Percentiles rank a stretch among this genome's conserved stretches.
These are phyloP conservation scores for Pseudomugil gertrudae DNA, from an alignment of 2,797 vertebrate genomes.

Conservation along the genomic window DNA sequence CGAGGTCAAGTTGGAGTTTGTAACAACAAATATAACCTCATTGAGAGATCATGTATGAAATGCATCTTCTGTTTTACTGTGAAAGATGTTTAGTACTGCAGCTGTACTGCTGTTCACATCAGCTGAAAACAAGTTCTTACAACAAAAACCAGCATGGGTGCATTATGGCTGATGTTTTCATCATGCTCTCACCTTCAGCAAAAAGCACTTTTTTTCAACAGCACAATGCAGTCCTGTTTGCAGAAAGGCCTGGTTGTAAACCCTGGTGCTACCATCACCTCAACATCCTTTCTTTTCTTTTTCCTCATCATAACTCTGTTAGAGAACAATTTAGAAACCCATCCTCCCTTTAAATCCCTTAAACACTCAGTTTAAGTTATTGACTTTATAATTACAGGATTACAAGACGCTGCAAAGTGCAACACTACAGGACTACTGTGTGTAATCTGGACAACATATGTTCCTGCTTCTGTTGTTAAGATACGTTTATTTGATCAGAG, in stretches of 20 bases:
- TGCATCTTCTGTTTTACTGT: background rate
- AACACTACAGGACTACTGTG: too few relatives aligned
- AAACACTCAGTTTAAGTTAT: background rate
- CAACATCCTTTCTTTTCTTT: background rate
- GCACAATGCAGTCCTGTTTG: background rate
- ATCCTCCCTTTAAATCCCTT: background rate
- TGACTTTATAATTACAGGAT: background rate
- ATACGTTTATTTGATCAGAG: too few relatives aligned
- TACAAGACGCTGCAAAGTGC: too few relatives aligned
- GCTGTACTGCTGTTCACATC: background rate
- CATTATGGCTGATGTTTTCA: background rate
- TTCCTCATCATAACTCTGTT: background rate
- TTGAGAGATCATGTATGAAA: background rate
- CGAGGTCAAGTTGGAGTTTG: background rate
- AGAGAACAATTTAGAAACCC: background rate
- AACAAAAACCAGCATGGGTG: background rate
- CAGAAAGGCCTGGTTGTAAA: background rate
- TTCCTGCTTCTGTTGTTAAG: too few relatives aligned
- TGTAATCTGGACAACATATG: too few relatives aligned
- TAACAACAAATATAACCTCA: background rate
- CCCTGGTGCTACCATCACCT: background rate
- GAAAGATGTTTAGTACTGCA: background rate
- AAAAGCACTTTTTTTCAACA: background rate
- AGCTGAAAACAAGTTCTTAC: background rate
- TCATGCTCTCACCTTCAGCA: background rate